Base-by-base conservation (phyloP, 1,140 invertebrate species). In the Colletes latitarsis region DNA sequence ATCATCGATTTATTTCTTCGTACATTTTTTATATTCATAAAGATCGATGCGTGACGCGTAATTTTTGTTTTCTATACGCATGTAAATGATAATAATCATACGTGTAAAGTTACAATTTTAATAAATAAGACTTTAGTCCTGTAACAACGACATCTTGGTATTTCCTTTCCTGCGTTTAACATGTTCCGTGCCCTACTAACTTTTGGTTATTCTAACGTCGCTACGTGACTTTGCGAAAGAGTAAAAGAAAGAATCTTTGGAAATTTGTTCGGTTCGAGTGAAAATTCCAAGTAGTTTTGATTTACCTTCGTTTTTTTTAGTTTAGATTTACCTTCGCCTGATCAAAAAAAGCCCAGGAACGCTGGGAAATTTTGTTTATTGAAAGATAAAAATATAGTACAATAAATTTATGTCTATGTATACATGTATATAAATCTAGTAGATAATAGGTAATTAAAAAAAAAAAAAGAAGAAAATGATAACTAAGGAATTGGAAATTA, bases 331-430 rank as follows among this genome's bases (percentile, higher is more conserved):
- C 12, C 8, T 3, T 15, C 1, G 12, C 0, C 46, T 1, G 8
- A 19, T 66, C 39, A 46, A 77, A 21, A 70, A 82, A 4, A 77
- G 30, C n/a, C 57, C 69, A 52, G 80, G 81, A 82, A 91, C 90
- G 90, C 85, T 91, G 89, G 86, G 85, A 89, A 91, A 91, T 91
- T 90, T 89, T 69, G 82, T 90, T 92, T 92, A 92, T 92, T 91
- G 88, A 90, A 90, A 90, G 89, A 89, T 87, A 90, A 93, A 91
- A 92, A 92, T 92, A 92, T 92, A 91, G 78, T 91, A 93, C 91
- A 92, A 85, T 89, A 87, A 88, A 91, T 90, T 90, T 88, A 84
- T 83, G 43, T 85, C 75, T 83, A 78, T 82, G 46, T 82, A 72
- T 83, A 82, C 84, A 77, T 74, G 82, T 85, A 69, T 87, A 89